Evolutionary conservation across 2,888 invertebrate genomes (phyloP), one percentile per base, ranked within the genome.

Genomic region (Melipona beecheii): DNA sequence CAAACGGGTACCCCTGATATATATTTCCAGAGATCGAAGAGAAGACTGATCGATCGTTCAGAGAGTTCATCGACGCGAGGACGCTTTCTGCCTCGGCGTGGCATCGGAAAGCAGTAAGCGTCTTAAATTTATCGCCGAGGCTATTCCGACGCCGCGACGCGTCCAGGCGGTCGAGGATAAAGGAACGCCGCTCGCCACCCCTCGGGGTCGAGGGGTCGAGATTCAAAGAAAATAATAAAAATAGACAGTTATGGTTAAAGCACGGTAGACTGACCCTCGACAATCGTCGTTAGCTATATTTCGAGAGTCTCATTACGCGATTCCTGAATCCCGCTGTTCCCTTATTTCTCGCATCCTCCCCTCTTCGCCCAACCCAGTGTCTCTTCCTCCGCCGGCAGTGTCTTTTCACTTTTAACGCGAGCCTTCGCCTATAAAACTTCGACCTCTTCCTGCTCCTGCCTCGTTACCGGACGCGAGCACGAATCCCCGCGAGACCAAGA

Each of bases 201-300:
- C 69, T 27, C 15, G 64, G 31, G 72, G 65, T 81, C 73, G 75
- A 80, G 84, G 74, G 62, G 70, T 56, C 54, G 73, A 65, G 75
- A 69, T 73, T 58, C 80, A 75, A 88, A 74, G 89, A 89, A 90
- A 92, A 93, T 92, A 92, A 93, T 92, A 93, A 93, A 93, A 93
- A 92, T 90, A 92, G 92, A 92, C 93, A 93, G 90, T 92, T 87
- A 91, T 92, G 92, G 92, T 93, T 93, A 92, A 91, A 84, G 89
- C 90, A 93, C 91, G 93, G 89, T 93, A 93, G 93, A 93, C 92
- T 93, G 93, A 92, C 92, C 92, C 92, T 92, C 92, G 90, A 93
- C 93, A 93, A 93, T 93, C 91, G 93, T 91, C 91, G 90, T 91
- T 90, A 91, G 91, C 91, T 93, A 92, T 92, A 93, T 92, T 92